Evolutionary conservation across 2,888 invertebrate genomes (phyloP).

Genomic region (Cheilosia variabilis): DNA sequence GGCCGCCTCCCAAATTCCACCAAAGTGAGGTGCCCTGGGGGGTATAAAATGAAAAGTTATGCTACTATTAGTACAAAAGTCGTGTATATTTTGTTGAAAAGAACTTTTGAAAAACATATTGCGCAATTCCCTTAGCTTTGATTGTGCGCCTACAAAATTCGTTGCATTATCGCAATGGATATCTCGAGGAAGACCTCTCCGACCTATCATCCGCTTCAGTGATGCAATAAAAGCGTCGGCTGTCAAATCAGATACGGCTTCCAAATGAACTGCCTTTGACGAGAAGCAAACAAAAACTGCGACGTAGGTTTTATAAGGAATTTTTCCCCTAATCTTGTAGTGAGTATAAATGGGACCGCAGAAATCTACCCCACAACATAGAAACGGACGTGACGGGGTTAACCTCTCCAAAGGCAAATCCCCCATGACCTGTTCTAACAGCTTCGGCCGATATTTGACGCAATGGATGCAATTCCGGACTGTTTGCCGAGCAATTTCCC

Average conservation of each 20-base stretch:
- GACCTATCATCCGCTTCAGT: background rate
- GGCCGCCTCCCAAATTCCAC: too few relatives aligned
- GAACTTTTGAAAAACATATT: slow-evolving; percentile 7
- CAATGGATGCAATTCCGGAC: background rate
- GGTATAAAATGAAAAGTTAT: too few relatives aligned
- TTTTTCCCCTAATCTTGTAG: too few relatives aligned
- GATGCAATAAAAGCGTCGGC: too few relatives aligned
- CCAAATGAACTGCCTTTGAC: too few relatives aligned
- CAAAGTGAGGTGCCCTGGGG: too few relatives aligned
- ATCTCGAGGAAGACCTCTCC: background rate
- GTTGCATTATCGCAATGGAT: background rate
- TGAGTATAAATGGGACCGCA: too few relatives aligned
- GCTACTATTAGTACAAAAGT: too few relatives aligned
- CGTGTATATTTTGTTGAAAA: background rate
- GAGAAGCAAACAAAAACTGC: too few relatives aligned
- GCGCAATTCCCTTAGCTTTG: background rate
- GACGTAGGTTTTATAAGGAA: too few relatives aligned
- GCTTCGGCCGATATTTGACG: background rate
- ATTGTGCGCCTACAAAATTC: slow-evolving; percentile 14
- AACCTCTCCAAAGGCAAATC: background rate
- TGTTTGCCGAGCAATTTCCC: background rate
- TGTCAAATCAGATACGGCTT: too few relatives aligned
- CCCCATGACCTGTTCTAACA: background rate
- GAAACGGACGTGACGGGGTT: background rate
- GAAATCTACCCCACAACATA: background rate